Percentiles rank a stretch among this genome's conserved stretches.
Evolutionary conservation across 2,888 invertebrate genomes (phyloP).

Genomic region (Lasioglossum oenotherae): DNA sequence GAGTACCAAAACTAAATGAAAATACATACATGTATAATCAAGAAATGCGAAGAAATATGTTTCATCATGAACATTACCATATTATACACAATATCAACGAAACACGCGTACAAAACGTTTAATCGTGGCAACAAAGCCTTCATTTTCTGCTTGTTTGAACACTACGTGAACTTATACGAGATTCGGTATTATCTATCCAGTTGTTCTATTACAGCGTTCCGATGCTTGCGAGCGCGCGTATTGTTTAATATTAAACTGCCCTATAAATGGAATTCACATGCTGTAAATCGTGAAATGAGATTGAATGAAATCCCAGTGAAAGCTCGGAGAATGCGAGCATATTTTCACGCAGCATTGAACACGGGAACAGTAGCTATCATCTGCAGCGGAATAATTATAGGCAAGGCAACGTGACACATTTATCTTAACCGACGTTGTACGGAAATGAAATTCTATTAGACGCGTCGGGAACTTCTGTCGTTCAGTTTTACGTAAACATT

Average conservation of each 20-base stretch:
- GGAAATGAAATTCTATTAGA: constrained; percentile 21
- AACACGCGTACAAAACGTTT: neutral
- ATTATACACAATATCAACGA: no score
- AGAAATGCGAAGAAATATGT: neutral
- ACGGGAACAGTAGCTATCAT: neutral
- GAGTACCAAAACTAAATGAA: neutral
- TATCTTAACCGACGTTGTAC: constrained; percentile 7
- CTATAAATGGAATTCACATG: constrained; percentile 10
- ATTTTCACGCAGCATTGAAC: neutral
- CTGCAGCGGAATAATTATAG: neutral
- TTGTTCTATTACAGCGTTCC: neutral
- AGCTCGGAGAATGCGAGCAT: neutral
- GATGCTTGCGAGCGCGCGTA: neutral
- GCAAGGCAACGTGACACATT: neutral
- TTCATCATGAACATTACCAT: neutral
- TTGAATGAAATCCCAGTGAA: neutral
- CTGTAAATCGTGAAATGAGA: constrained; percentile 7
- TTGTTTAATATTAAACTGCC: neutral
- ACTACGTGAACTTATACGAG: neutral
- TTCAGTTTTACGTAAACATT: neutral
- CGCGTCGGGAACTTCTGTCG: neutral
- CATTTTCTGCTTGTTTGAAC: neutral
- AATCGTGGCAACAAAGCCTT: neutral
- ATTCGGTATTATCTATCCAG: neutral
- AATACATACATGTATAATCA: neutral